Conservation (phyloP, 2,113 vertebrate species). For the Neopipo cinnamomea region DNA sequence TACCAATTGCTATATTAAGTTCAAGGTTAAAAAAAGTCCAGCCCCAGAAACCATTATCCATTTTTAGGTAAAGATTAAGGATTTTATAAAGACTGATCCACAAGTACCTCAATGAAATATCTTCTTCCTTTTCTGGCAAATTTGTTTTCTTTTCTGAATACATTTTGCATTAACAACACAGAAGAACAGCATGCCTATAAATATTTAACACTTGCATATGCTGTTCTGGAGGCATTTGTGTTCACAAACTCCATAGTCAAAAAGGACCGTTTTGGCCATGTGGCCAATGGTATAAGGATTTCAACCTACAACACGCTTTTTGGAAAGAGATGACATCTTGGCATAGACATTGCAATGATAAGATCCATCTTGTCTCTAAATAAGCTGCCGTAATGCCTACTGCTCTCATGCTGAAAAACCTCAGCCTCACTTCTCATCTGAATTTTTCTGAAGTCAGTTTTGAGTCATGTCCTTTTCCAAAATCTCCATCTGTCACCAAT, state of each 20-base stretch:
- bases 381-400: background rate
- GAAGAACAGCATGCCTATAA: background rate
- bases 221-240: background rate
- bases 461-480: background rate
- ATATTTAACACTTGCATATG: background rate
- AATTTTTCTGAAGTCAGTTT: background rate
- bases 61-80: background rate
- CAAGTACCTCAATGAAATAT: background rate
- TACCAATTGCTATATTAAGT: background rate
- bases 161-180: background rate
- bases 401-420: background rate
- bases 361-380: background rate
- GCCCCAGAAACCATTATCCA: background rate
- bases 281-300: background rate
- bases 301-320: background rate
- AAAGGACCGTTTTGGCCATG: background rate
- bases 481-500: background rate
- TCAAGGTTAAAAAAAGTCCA: background rate
- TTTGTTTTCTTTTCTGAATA: background rate
- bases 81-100: background rate
- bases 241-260: background rate
- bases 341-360: background rate
- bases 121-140: background rate
- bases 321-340: background rate
- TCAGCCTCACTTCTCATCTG: background rate